Evolutionary conservation across 2,797 vertebrate genomes (phyloP), one percentile per base, ranked within the genome.

Genomic region (Schizothorax lantsangensis): DNA sequence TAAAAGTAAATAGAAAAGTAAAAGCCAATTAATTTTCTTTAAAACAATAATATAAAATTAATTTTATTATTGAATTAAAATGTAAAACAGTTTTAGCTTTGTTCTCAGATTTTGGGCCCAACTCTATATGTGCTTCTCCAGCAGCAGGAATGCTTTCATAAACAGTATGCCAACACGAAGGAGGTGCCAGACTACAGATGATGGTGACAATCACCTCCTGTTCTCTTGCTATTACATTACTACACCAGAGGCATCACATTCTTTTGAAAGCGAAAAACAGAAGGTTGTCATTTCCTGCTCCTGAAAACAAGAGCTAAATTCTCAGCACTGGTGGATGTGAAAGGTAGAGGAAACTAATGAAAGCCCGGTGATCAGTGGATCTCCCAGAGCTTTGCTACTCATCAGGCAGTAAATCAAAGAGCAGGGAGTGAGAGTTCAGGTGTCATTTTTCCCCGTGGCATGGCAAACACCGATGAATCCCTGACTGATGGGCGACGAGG

Each of bases 141-240:
- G 72, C 79, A 80, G 47, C 62, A 83, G 38, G 36, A 89, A 78
- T 38, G 82, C 71, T 43, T 47, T 86, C 1, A 47, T 75, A 38
- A 81, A 86, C 84, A 86, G 66, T 49, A 80, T 80, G 82, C 43
- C 69, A 85, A 47, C 47, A 62, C 26, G 36, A 84, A 26, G 78
- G 52, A 86, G 40, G 84, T 86, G 86, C 23, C 52, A 89, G 85
- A 82, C 86, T 80, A 69, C 59, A 54, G 19, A 84, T 57, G 62
- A 79, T 74, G 0, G 62, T 83, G 54, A 68, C 82, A 83, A 66
- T 64, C 40, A 49, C 62, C 72, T 71, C 52, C 78, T 74, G 86
- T 62, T 85, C 73, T 62, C 62, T 84, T 26, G n/a, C 71, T 40
- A 38, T 43, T 66, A n/a, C 57, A 69, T 54, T 71, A 85, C 47